Evolutionary conservation across 2,888 invertebrate genomes (phyloP).

Genomic region (Tolmerus cingulatus): DNA sequence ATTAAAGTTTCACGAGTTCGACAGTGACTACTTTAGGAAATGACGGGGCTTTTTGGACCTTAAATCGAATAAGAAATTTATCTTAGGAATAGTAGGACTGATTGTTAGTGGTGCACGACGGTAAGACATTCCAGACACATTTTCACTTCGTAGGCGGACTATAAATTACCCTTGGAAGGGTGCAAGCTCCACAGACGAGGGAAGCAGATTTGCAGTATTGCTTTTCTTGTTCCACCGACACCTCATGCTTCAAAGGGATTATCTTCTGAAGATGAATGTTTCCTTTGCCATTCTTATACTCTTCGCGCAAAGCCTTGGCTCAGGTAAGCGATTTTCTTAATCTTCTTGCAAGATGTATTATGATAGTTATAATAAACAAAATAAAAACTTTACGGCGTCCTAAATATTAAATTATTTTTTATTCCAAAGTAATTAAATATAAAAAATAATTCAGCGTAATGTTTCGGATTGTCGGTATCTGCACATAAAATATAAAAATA

Average conservation of each 20-base stretch:
- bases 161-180: background rate
- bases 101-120: background rate
- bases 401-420: no score
- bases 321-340: conserved; percentile 50
- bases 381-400: no score
- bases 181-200: background rate
- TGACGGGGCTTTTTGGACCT: background rate
- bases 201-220: background rate
- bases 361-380: no score
- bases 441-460: no score
- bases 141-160: background rate
- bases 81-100: background rate
- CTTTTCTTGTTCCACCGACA: conserved; percentile 19
- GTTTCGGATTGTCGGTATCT: no score
- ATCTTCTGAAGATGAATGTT: conserved; percentile 62
- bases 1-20: background rate
- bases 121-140: background rate
- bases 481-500: no score
- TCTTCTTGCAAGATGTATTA: no score
- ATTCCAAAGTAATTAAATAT: no score
- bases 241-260: conserved; percentile 54
- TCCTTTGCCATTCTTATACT: conserved; percentile 58
- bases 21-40: background rate
- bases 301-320: conserved; percentile 55
- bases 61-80: background rate